Base-by-base conservation (phyloP, 2,113 vertebrate species). In the Calidris pygmaea region DNA sequence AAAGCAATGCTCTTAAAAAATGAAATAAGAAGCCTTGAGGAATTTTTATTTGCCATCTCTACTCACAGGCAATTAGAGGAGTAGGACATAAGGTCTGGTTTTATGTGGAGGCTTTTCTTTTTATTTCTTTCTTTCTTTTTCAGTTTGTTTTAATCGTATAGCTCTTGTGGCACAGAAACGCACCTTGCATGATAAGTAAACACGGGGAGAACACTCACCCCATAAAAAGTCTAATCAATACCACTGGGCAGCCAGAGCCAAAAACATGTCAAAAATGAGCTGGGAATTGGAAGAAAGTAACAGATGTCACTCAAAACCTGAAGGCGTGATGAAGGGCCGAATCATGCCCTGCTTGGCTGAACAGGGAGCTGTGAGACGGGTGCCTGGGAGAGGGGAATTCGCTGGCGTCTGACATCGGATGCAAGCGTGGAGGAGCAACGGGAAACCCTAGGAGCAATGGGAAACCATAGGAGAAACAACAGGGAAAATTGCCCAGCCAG, bases 211-310 rank as follows among this genome's bases (percentile, higher is more conserved):
- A n/a, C 76, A 50, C 32, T 89, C 66, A 16, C 53, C 73, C 91
- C 89, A 47, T 84, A 65, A 78, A 71, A 88, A 78, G 9, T 39
- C 80, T 59, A 30, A 95, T 96, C 94, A 77, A 95, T 96, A 91
- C 12, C 4, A 16, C 84, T 45, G 67, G 66, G 77, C 92, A 92
- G 53, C 30, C 70, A 53, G 55, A 66, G 78, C 92, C 77, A 92
- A 93, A 77, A 85, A 39, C 77, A 59, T 17, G 32, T 73, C 86
- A 70, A 66, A 93, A 95, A 66, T 3, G 15, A 90, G 63, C 7
- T 77, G 84, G 76, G 84, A 67, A 70, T 17, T 45, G 15, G 66
- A 90, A 95, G 34, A 66, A 90, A 81, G 75, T 56, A 77, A 30
- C 50, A 86, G 67, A 83, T 74, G 83, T 58, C 90, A 86, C 43